These are phyloP conservation scores for Eudemis profundana DNA, from an alignment of 2,888 invertebrate species.

Conservation along the genomic window DNA sequence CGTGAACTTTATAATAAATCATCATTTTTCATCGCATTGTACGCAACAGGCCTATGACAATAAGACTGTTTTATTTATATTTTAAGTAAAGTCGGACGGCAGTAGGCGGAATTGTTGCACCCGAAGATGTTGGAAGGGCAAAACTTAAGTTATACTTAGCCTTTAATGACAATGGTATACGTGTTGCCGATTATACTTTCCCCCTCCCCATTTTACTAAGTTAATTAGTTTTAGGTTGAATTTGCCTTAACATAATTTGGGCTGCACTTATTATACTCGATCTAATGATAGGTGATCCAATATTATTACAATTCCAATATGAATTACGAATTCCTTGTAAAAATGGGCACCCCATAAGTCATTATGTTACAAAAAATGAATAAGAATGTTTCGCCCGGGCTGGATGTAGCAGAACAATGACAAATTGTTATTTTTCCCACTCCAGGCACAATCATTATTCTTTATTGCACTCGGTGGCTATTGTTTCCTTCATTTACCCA, in stretches of 20 bases:
- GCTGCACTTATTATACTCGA: too few relatives aligned
- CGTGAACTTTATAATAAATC: slow-evolving; percentile 59
- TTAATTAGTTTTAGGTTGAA: too few relatives aligned
- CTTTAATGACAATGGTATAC: too few relatives aligned
- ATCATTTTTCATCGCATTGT: slow-evolving; percentile 57
- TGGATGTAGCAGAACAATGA: slow-evolving; percentile 59
- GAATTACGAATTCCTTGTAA: background rate
- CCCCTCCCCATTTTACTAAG: too few relatives aligned
- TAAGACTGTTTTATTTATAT: slow-evolving; percentile 25
- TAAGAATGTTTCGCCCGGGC: slow-evolving; percentile 51
- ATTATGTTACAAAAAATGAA: slow-evolving; percentile 56
- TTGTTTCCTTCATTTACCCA: slow-evolving; percentile 44
- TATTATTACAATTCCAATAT: background rate
- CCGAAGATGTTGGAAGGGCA: background rate
- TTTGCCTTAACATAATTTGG: too few relatives aligned
- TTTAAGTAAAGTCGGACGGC: slow-evolving; percentile 5
- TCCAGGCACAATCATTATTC: slow-evolving; percentile 54
- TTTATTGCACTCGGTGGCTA: slow-evolving; percentile 57
- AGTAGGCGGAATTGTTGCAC: background rate
- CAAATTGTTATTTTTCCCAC: slow-evolving; percentile 57
- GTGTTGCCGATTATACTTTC: too few relatives aligned
- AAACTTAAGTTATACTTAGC: too few relatives aligned
- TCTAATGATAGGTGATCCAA: too few relatives aligned
- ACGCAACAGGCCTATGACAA: slow-evolving; percentile 44
- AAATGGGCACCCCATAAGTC: slow-evolving; percentile 26